phyloP scores from a whole-genome alignment of 53 echinoderm and acorn worm genomes.

The Temnopleurus reevesii region DNA sequence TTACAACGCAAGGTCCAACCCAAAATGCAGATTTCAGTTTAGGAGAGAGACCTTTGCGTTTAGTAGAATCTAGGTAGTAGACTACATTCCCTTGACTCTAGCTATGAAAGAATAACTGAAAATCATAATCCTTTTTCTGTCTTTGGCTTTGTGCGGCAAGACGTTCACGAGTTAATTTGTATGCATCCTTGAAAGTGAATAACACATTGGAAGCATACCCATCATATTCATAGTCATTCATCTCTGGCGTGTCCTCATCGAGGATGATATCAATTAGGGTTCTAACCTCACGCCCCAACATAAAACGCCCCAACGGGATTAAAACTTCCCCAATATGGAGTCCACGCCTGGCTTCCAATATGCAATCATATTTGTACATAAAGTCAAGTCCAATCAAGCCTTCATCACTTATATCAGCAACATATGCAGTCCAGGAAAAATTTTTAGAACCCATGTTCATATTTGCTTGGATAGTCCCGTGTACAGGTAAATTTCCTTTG shows the following conservation, averaged over 20 bases:
- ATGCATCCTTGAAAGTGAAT: slow-evolving; percentile 1
- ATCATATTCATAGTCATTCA: background rate
- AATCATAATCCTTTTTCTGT: slow-evolving; percentile 63
- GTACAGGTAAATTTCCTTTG: slow-evolving; percentile 3
- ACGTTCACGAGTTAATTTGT: slow-evolving; percentile 56
- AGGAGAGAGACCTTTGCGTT: slow-evolving; percentile 53
- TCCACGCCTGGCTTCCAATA: slow-evolving; percentile 33
- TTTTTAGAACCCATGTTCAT: background rate
- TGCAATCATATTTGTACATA: slow-evolving; percentile 37
- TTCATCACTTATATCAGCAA: slow-evolving; percentile 47
- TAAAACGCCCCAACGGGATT: slow-evolving; percentile 58
- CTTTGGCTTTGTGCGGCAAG: background rate
- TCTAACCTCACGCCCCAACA: slow-evolving; percentile 70
- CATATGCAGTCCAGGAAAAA: slow-evolving; percentile 13
- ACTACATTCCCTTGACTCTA: slow-evolving; percentile 61
- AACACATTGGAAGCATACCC: slow-evolving; percentile 42
- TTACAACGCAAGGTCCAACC: slow-evolving; percentile 66
- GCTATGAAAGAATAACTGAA: slow-evolving; percentile 1
- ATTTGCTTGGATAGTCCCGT: slow-evolving; percentile 5
- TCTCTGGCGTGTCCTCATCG: background rate
- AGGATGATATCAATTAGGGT: slow-evolving; percentile 44
- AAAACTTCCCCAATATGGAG: background rate
- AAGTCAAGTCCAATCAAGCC: slow-evolving; percentile 42
- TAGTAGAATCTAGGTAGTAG: slow-evolving; percentile 54
- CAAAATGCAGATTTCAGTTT: slow-evolving; percentile 64